Base-by-base conservation (phyloP, 2,888 invertebrate species). In the Meandrusa payeni region DNA sequence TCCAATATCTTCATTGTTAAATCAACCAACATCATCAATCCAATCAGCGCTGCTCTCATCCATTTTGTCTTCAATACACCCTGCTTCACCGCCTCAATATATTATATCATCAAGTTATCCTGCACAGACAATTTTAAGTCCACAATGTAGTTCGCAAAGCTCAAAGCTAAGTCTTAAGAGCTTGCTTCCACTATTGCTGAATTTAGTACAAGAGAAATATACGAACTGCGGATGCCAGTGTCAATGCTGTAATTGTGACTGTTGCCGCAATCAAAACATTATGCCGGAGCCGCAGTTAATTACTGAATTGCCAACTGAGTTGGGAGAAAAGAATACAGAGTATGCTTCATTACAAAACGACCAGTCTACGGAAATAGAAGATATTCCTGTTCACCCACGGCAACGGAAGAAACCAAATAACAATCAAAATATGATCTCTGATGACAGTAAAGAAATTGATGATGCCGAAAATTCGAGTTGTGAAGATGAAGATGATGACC, bases 141-240 rank as follows among this genome's bases (percentile, higher is more conserved):
- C 51, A 2, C 27, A 38, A 28, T 55, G 43, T 43, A 33, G 6
- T 33, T 33, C 44, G 1, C 58, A 39, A 50, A 57, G 42, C 31
- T 51, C 73, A 7, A 64, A 74, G 58, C 66, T 70, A 1, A 72
- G 50, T 50, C 60, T 80, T 13, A 80, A 80, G 55, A 42, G 68
- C 10, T 50, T 86, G 12, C 57, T 85, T 1, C 83, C 86, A 1
- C 54, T 85, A n/a, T 63, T 86, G 49, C 52, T 83, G 5, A 72
- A 74, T 47, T 53, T 85, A 29, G 34, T 86, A 12, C 75, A 71
- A 48, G 85, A 86, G 17, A 75, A 62, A 45, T 68, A 59, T 43
- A 46, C 44, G 10, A 31, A 34, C 1, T 74, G 75, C 45, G 59
- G 58, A 0, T 63, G 65, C 31, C 48, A 48, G 20, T 45, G 47